Percentiles rank a stretch among this genome's conserved stretches.
phyloP scores from a whole-genome alignment of 2,797 vertebrate species.

The Lacerta bilineata region DNA sequence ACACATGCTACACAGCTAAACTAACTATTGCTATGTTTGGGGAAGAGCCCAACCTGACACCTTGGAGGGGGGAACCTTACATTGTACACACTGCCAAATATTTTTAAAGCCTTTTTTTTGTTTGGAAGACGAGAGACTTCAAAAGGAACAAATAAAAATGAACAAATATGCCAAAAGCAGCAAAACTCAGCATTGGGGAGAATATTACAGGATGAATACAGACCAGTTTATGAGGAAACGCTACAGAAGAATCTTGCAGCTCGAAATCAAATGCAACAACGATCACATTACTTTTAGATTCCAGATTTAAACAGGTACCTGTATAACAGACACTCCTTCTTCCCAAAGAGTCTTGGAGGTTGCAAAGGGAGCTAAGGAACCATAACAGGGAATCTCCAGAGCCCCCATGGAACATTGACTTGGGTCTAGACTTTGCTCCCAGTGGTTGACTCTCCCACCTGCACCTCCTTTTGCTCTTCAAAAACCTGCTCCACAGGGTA shows the following conservation, averaged over 20 bases:
- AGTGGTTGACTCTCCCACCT: too few species aligned
- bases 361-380: neutral
- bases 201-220: conserved; percentile 8
- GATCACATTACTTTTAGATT: neutral
- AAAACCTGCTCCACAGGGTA: too few species aligned
- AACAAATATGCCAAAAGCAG: conserved; percentile 30
- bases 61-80: conserved; percentile 59
- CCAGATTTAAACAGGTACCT: neutral
- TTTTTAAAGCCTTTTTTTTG: conserved; percentile 64
- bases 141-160: conserved; percentile 34
- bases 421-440: too few species aligned
- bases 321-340: neutral
- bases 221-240: conserved; percentile 50
- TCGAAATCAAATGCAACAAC: rapidly evolving
- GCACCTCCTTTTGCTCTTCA: too few species aligned
- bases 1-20: conserved; percentile 72
- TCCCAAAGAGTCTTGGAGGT: neutral
- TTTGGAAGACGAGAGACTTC: conserved; percentile 51
- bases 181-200: conserved; percentile 34
- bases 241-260: conserved; percentile 34
- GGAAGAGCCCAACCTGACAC: conserved; percentile 71
- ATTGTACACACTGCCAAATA: conserved; percentile 67
- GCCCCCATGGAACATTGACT: neutral
- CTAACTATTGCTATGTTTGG: conserved; percentile 74
- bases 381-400: neutral